Evolutionary conservation across 2,888 invertebrate genomes (phyloP).

Genomic region (Achlya flavicornis): DNA sequence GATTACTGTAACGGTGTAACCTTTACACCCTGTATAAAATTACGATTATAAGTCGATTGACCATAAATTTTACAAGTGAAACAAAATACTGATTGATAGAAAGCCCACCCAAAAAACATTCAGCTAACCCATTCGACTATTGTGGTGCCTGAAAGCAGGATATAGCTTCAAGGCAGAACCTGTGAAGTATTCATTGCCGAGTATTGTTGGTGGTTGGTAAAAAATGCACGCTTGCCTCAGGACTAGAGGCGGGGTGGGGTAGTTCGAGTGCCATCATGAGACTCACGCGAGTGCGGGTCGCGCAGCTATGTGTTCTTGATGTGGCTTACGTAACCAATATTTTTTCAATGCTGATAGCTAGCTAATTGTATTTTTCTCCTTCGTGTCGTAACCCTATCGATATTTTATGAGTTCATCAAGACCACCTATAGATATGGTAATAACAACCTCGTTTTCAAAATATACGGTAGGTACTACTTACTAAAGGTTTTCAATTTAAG

Average conservation of each 20-base stretch:
- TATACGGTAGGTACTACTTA: too few relatives aligned
- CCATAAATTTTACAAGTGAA: neutral
- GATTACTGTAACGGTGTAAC: too few relatives aligned
- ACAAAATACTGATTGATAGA: neutral
- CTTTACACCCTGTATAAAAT: too few relatives aligned
- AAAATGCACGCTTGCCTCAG: constrained; percentile 9
- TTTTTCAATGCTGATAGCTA: too few relatives aligned
- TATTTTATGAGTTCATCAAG: too few relatives aligned
- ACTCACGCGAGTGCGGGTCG: constrained; percentile 25
- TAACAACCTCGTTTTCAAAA: too few relatives aligned
- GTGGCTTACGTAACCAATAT: neutral
- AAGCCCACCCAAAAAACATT: neutral
- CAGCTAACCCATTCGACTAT: neutral
- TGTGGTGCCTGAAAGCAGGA: neutral
- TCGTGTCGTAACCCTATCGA: too few relatives aligned
- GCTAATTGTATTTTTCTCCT: too few relatives aligned
- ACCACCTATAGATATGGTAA: too few relatives aligned
- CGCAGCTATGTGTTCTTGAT: constrained; percentile 4
- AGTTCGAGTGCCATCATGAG: constrained; percentile 43
- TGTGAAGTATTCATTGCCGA: constrained; percentile 13
- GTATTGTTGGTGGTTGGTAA: constrained; percentile 18
- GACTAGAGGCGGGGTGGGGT: constrained; percentile 19
- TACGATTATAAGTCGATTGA: too few relatives aligned
- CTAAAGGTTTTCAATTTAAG: too few relatives aligned
- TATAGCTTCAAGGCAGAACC: neutral